Base-by-base conservation (phyloP, 1,140 invertebrate species). In the Atta texana region DNA sequence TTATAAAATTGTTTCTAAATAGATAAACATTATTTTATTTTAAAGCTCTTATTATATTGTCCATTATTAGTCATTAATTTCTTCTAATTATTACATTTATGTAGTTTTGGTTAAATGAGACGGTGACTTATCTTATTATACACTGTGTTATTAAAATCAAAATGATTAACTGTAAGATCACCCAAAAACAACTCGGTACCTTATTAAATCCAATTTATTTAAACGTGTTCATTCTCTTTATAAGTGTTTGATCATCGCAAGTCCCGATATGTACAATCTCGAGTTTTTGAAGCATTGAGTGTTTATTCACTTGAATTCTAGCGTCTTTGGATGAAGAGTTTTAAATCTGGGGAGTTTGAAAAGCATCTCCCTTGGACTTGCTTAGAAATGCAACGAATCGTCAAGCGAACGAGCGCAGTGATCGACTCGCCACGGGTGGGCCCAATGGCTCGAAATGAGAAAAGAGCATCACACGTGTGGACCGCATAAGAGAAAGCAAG, bases 301-400 rank as follows among this genome's bases (percentile, higher is more conserved):
- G 71, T 84, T 84, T 75, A 44, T 72, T 61, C 69, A 74, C 69
- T 81, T 34, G 69, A 61, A 74, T 75, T 61, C 53, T 55, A 71
- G 53, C 64, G 31, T 59, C n/a, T 24, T 80, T 34, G 49, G 5
- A 55, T 7, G 66, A 21, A 24, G 51, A 75, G 69, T 84, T 74
- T 34, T 71, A 12, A 84, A 74, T 74, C 80, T 51, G 28, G 12
- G 24, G 55, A 74, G 55, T 74, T 82, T 61, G 75, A 59, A 71
- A 88, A 88, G 44, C 72, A 55, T 53, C 68, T 85, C 69, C 51
- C 53, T 24, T 59, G 68, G 49, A 64, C 44, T 86, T 77, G 72
- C 66, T 91, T 91, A 81, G 87, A 92, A 91, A 92, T 92, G 91
- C 91, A 92, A 92, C 91, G 91, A 92, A 92, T 91, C 81, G 86